Base-by-base conservation (phyloP, 2,797 vertebrate genomes). In the Acanthopagrus latus region DNA sequence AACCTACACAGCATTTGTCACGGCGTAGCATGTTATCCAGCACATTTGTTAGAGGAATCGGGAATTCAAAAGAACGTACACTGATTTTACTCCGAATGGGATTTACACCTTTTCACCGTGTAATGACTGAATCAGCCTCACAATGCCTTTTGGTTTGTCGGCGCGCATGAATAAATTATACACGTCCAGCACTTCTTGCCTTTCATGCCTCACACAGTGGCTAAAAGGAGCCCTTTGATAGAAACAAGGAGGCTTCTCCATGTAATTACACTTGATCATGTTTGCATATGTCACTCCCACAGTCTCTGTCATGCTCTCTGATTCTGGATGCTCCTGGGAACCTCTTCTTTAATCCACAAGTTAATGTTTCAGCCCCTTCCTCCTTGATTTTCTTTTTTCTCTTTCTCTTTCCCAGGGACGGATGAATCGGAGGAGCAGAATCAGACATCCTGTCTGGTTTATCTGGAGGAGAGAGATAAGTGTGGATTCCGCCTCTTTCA, bases 201-300 rank as follows among this genome's bases (percentile, higher is more conserved):
- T 89, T 92, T 91, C 84, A 90, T 78, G 74, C 51, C 51, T 38
- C 51, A 47, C 80, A 89, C 84, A 86, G 78, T 75, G 77, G 75
- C 73, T 74, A 74, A 76, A 89, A 82, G 87, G 73, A 80, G 76
- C 76, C 74, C 85, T 93, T 90, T 92, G 92, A 92, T 86, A 80
- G 83, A 83, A 93, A 91, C 91, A 89, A 91, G 89, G 87, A 91
- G 86, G 80, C 83, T 84, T 78, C 87, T 83, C 91, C 90, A 89
- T 93, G 89, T 93, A 93, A 94, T 95, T 93, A 92, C 88, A 91
- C 89, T 88, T 94, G 93, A 95, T 94, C 90, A 85, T 88, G 90
- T 94, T 93, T 92, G 89, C 90, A 86, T 89, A 66, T 91, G 91
- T 93, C 90, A 93, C 91, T 94, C 92, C 90, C 90, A 91, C 92